phyloP scores from a whole-genome alignment of 1,140 invertebrate genomes.

The Gonatopus flavifemur region DNA sequence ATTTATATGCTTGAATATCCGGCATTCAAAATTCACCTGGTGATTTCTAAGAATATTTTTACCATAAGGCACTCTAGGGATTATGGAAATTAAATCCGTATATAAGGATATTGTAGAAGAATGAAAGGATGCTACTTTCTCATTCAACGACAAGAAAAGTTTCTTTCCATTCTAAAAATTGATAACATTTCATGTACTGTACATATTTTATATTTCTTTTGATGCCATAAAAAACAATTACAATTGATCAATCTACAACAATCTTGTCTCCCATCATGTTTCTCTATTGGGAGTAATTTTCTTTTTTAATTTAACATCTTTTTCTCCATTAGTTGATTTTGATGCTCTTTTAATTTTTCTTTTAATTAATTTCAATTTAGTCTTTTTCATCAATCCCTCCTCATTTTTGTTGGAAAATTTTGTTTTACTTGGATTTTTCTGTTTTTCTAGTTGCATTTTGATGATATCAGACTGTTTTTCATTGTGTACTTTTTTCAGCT shows the following conservation, averaged over 20 bases:
- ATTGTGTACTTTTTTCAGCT: slow-evolving; percentile 4
- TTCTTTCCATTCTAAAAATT: no score
- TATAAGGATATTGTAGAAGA: slow-evolving; percentile 3
- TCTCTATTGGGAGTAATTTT: no score
- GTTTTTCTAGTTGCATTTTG: slow-evolving; percentile 6
- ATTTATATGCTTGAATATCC: slow-evolving; percentile 38
- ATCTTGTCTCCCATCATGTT: no score
- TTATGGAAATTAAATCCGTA: slow-evolving; percentile 39
- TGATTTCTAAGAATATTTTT: slow-evolving; percentile 16
- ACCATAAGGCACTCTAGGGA: slow-evolving; percentile 44
- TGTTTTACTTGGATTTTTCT: slow-evolving; percentile 3
- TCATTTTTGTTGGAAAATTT: not conserved
- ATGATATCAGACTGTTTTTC: no score
- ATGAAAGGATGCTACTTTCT: no score
- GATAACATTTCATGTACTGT: no score
- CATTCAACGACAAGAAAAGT: no score
- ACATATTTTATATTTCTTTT: no score
- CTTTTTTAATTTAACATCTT: not conserved
- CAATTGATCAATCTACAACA: no score
- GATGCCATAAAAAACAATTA: no score
- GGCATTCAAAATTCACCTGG: slow-evolving; percentile 34
- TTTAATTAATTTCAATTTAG: no score
- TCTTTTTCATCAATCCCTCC: slow-evolving; percentile 3
- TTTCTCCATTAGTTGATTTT: not conserved
- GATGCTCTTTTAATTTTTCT: not conserved